Conservation (phyloP, 2,797 vertebrate species). For the Brachyrhaphis roseni region DNA sequence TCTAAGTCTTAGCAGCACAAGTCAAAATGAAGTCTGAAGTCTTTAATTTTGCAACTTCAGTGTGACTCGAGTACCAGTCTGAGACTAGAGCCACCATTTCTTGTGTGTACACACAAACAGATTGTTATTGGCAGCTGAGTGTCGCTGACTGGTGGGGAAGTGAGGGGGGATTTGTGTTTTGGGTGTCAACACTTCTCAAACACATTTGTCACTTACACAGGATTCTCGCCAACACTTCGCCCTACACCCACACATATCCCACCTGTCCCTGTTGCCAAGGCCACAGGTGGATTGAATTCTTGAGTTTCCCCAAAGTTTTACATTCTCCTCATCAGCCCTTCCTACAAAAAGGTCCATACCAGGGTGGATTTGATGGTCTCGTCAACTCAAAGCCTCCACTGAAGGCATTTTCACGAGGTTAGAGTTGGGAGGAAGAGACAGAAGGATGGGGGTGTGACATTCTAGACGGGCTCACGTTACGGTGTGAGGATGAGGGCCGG, state of each 20-base stretch:
- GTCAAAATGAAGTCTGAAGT: neutral
- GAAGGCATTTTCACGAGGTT: slow-evolving; percentile 40
- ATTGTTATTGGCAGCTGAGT: slow-evolving; percentile 68
- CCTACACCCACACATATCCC: slow-evolving; percentile 30
- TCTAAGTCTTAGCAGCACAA: neutral
- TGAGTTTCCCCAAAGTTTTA: slow-evolving; percentile 18
- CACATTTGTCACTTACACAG: slow-evolving; percentile 83
- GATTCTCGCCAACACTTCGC: slow-evolving; percentile 77
- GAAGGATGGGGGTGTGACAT: slow-evolving; percentile 67
- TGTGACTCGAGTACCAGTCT: neutral
- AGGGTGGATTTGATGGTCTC: slow-evolving; percentile 10
- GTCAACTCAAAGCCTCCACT: slow-evolving; percentile 5
- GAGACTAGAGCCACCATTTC: neutral
- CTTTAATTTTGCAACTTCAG: neutral
- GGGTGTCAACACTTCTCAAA: slow-evolving; percentile 81
- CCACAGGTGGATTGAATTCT: slow-evolving; percentile 24
- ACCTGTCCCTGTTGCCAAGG: slow-evolving; percentile 20
- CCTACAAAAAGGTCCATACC: slow-evolving; percentile 14
- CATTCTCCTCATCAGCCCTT: slow-evolving; percentile 2
- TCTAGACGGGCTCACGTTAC: slow-evolving; percentile 72
- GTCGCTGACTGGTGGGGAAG: slow-evolving; percentile 52
- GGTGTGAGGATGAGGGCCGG: slow-evolving; percentile 33
- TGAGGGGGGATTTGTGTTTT: slow-evolving; percentile 62
- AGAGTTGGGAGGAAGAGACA: slow-evolving; percentile 26
- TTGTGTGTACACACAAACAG: slow-evolving; percentile 27